Percentiles rank a stretch among this genome's conserved stretches.
Conservation (phyloP, 2,888 invertebrate genomes). For the Aromia moschata region DNA sequence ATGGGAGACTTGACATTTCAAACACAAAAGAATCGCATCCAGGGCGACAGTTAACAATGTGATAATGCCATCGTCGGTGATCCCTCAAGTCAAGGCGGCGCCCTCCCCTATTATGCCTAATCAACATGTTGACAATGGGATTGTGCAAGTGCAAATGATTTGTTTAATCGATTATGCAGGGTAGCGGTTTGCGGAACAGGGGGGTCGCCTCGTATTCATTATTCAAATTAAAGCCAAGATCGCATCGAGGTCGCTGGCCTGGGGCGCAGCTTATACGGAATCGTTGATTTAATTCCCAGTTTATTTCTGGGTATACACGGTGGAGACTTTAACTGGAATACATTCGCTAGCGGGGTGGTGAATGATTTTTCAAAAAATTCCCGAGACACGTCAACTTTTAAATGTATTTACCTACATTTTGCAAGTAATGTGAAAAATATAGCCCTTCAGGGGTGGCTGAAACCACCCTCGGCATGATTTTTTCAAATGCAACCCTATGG, state of each 20-base stretch:
- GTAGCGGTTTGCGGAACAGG: slow-evolving; percentile 21
- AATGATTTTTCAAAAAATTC: too few relatives aligned
- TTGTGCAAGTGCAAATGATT: slow-evolving; percentile 40
- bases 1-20: neutral
- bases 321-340: too few relatives aligned
- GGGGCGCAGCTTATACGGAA: too few relatives aligned
- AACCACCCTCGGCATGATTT: too few relatives aligned
- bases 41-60: slow-evolving; percentile 6
- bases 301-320: too few relatives aligned
- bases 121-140: slow-evolving; percentile 39
- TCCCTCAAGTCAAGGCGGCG: slow-evolving; percentile 8
- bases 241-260: neutral
- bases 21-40: neutral
- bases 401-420: too few relatives aligned
- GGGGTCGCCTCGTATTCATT: slow-evolving; percentile 14
- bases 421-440: too few relatives aligned
- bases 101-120: slow-evolving; percentile 33
- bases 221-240: slow-evolving; percentile 7
- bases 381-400: too few relatives aligned
- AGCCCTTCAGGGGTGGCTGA: too few relatives aligned
- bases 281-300: too few relatives aligned
- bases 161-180: slow-evolving; percentile 31
- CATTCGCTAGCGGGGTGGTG: too few relatives aligned
- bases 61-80: neutral
- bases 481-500: too few relatives aligned